Base-by-base conservation (phyloP, 2,888 invertebrate species). In the Drosophila acutilabella region DNA sequence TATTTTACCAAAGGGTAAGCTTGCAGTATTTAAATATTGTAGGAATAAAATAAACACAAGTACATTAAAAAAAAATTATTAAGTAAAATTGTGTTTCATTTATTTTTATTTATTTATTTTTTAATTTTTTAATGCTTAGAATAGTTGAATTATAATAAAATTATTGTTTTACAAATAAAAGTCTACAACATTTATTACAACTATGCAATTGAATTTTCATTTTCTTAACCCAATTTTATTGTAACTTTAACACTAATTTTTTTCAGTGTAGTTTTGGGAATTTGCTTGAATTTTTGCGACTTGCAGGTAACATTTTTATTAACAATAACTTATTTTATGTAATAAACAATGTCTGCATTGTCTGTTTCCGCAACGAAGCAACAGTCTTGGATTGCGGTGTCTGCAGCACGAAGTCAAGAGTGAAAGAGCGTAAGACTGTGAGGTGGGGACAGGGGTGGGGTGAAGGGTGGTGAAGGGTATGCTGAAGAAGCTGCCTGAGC, bases 311-410 rank as follows among this genome's bases (percentile, higher is more conserved):
- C 60, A 78, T 78, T 79, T 74, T 74, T 81, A 74, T 81, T 81
- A 79, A 79, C 79, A 78, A 78, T 81, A 79, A 81, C 82, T 78
- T 79, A 81, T 78, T 68, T 74, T 74, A 62, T 74, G 68, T 61
- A 74, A 80, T 80, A 77, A 80, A 77, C 77, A 77, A 77, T 76
- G 71, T 64, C 64, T 64, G 71, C 64, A 65, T 62, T 75, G 76
- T 65, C 62, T 74, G 57, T 47, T 73, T 64, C 51, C 61, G 64
- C 38, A 42, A 3, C 30, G 64, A 11, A 45, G 60, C 50, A 45
- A 57, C 50, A 38, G 38, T 41, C 26, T 23, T n/a, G 51, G 38
- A 51, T 38, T 51, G 51, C 44, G 30, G 36, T 30, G 23, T 38
- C 41, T 47, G 42, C 44, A 58, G 50, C 16, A 52, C 38, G 56